These are phyloP conservation scores for Venturia canescens DNA, from an alignment of 1,140 invertebrate species.

Conservation along the genomic window DNA sequence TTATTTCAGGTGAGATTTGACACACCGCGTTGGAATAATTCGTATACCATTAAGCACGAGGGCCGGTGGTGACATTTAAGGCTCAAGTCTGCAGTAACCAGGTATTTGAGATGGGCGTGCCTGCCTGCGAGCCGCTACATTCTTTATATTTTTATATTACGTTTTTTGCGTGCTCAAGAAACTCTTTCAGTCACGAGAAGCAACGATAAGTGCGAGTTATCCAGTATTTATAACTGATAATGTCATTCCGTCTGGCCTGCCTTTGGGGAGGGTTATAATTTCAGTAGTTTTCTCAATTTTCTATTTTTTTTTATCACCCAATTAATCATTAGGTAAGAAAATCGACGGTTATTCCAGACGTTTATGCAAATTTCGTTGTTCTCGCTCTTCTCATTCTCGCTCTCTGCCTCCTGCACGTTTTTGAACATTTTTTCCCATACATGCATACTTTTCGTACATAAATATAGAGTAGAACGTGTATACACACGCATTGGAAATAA, in stretches of 20 bases:
- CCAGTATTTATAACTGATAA: background rate
- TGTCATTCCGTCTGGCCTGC: background rate
- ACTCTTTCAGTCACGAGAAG: background rate
- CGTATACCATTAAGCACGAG: no score
- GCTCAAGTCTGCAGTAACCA: no score
- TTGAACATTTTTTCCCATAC: background rate
- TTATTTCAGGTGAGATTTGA: no score
- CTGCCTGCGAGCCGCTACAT: no score
- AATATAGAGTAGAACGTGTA: no score
- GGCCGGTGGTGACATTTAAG: no score
- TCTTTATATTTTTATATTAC: no score
- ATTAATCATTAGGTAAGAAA: background rate
- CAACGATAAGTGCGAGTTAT: background rate
- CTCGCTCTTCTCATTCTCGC: background rate
- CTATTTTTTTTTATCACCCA: background rate
- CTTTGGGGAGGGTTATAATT: background rate
- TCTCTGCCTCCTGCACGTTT: background rate
- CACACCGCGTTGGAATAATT: no score
- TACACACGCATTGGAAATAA: slow-evolving; percentile 23
- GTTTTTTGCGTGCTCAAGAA: no score
- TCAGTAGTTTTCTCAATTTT: background rate
- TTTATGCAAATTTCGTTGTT: background rate
- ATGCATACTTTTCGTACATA: no score
- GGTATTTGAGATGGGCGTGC: no score
- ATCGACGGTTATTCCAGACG: background rate